Conservation (phyloP, 35 echinoderm and acorn worm species). For the Heliocidaris erythrogramma region DNA sequence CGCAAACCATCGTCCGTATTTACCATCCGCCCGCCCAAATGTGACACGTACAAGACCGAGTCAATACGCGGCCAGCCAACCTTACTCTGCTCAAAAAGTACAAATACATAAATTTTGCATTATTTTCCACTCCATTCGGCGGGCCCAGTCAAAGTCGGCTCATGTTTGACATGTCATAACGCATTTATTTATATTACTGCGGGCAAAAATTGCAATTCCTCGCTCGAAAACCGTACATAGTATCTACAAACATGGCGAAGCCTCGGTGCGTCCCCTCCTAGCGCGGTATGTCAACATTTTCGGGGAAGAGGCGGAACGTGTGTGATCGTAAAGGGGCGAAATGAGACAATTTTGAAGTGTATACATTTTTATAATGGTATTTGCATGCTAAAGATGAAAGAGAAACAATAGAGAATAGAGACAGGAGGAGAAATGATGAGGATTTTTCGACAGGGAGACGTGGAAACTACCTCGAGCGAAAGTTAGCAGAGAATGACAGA, state of each 20-base stretch:
- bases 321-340: background rate
- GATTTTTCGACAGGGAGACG: background rate
- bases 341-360: background rate
- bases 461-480: slow-evolving; percentile 9
- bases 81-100: slow-evolving; percentile 16
- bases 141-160: slow-evolving; percentile 27
- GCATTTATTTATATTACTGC: slow-evolving; percentile 41
- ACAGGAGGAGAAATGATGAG: slow-evolving; percentile 10
- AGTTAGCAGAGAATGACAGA: background rate
- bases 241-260: background rate
- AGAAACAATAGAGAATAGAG: background rate
- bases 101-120: slow-evolving; percentile 45
- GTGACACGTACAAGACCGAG: background rate
- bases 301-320: background rate
- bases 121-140: slow-evolving; percentile 33
- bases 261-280: background rate
- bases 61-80: background rate
- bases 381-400: slow-evolving; percentile 8
- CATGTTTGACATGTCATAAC: slow-evolving; percentile 40
- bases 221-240: background rate
- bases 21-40: background rate
- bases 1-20: background rate
- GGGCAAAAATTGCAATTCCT: slow-evolving; percentile 36
- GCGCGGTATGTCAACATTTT: background rate
- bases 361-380: slow-evolving; percentile 1